Evolutionary conservation across 2,797 vertebrate genomes (phyloP).

Genomic region (Acrossocheilus fasciatus): DNA sequence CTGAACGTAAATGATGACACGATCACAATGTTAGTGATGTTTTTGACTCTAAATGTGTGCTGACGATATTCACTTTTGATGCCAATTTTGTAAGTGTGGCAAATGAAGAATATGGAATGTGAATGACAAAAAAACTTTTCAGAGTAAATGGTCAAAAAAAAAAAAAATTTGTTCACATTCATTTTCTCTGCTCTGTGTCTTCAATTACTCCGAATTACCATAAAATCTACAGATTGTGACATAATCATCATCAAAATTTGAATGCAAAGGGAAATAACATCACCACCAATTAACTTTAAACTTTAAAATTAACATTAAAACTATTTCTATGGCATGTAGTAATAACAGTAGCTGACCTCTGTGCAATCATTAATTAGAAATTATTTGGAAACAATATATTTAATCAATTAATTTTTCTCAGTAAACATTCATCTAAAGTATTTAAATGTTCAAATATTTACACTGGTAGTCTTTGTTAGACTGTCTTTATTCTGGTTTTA

Average conservation of each 20-base stretch:
- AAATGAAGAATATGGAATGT: slow-evolving; percentile 13
- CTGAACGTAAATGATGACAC: not conserved
- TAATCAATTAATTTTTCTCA: not conserved
- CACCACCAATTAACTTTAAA: not conserved
- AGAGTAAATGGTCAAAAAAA: slow-evolving; percentile 34
- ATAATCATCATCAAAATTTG: not conserved
- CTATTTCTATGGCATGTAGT: no score
- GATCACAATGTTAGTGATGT: not conserved
- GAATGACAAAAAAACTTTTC: slow-evolving; percentile 16
- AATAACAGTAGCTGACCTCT: not conserved
- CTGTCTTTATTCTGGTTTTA: not conserved
- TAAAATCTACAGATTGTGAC: not conserved
- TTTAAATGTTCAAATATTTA: not conserved
- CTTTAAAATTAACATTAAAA: not conserved
- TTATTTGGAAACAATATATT: no score
- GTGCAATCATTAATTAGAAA: not conserved
- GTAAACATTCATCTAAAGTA: not conserved
- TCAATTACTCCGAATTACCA: not conserved
- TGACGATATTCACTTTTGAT: slow-evolving; percentile 11
- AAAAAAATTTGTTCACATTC: not conserved
- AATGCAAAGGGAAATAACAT: not conserved
- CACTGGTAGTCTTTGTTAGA: not conserved
- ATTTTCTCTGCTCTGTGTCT: not conserved
- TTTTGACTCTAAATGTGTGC: not conserved
- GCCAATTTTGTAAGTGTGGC: slow-evolving; percentile 41